Evolutionary conservation across 2,888 invertebrate genomes (phyloP).

Genomic region (Philonicus albiceps): DNA sequence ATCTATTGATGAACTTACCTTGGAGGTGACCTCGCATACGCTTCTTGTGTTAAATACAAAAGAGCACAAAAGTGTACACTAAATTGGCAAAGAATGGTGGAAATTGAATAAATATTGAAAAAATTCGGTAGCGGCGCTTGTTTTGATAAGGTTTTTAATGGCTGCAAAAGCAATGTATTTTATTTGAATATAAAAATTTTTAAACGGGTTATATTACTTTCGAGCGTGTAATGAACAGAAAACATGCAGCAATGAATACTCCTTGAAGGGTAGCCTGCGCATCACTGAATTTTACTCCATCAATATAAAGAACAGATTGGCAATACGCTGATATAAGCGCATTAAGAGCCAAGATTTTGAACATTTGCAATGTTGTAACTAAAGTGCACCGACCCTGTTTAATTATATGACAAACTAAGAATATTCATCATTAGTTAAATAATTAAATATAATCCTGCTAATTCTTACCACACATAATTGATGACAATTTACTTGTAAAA

Average conservation of each 20-base stretch:
- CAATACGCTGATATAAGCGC: conserved; percentile 98
- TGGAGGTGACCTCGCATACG: conserved; percentile 74
- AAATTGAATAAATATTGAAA: conserved; percentile 95
- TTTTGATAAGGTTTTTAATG: conserved; percentile 89
- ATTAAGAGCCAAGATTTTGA: conserved; percentile 98
- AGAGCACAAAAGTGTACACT: conserved; percentile 92
- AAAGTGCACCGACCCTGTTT: conserved; percentile 99
- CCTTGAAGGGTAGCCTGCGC: conserved; percentile 98
- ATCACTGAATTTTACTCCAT: conserved; percentile 97
- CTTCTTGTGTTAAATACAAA: conserved; percentile 86
- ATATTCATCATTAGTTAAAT: conserved; percentile 26
- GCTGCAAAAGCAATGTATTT: conserved; percentile 67
- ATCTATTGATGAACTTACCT: conserved; percentile 64
- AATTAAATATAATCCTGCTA: not conserved
- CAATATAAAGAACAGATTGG: conserved; percentile 96
- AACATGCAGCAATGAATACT: conserved; percentile 92
- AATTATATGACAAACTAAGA: conserved; percentile 96
- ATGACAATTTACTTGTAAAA: conserved; percentile 96
- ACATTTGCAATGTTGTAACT: conserved; percentile 99
- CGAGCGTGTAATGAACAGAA: conserved; percentile 96
- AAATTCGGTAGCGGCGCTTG: conserved; percentile 97
- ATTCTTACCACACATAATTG: conserved; percentile 86
- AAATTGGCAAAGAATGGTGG: conserved; percentile 95
- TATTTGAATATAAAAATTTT: not conserved
- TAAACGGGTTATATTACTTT: conserved; percentile 71